Evolutionary conservation across 2,888 invertebrate species (phyloP).

Genomic region (Pandemis corylana): DNA sequence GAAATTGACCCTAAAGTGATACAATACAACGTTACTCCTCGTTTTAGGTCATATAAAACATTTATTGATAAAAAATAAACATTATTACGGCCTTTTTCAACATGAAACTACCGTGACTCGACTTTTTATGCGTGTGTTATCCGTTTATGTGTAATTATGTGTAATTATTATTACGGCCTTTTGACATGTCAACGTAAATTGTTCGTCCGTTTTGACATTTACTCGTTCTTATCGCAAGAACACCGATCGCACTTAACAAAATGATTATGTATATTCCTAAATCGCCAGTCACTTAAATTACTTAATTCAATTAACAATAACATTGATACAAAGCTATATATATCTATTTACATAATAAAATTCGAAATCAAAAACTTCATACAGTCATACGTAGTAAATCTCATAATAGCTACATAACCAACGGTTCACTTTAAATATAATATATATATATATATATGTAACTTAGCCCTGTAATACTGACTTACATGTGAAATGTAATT

Average conservation of each 20-base stretch:
- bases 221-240: neutral
- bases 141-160: no score
- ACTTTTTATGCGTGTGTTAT: no score
- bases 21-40: neutral
- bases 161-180: neutral
- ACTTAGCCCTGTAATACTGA: conserved; percentile 81
- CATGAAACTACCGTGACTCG: no score
- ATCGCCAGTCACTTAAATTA: conserved; percentile 19
- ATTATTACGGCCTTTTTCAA: neutral
- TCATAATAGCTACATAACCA: conserved; percentile 16
- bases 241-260: conserved; percentile 17
- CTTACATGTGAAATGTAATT: conserved; percentile 75
- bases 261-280: conserved; percentile 26
- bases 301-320: conserved; percentile 47
- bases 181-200: conserved; percentile 10
- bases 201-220: neutral
- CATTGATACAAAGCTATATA: conserved; percentile 60
- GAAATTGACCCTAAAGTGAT: neutral
- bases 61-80: neutral
- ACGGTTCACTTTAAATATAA: conserved; percentile 38
- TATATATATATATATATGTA: conserved; percentile 39
- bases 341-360: conserved; percentile 66
- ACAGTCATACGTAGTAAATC: conserved; percentile 19
- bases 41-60: neutral
- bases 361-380: conserved; percentile 50